Evolutionary conservation across 1,140 invertebrate species (phyloP).

Genomic region (Cecropterus lyciades): DNA sequence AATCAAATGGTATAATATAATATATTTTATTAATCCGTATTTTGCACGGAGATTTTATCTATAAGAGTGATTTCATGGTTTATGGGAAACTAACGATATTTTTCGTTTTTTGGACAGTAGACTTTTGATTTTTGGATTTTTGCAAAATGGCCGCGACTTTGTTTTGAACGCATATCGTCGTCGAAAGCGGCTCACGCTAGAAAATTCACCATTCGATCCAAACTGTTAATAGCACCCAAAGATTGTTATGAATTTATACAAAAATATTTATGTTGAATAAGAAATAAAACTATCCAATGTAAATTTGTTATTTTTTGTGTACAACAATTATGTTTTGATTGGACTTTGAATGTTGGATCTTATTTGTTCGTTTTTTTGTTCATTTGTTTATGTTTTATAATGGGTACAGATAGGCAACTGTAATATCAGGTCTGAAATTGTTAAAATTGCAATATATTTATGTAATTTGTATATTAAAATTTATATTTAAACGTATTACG

Average conservation of each 20-base stretch:
- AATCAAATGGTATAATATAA: too few relatives aligned
- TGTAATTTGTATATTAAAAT: too few relatives aligned
- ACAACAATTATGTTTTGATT: constrained; percentile 49
- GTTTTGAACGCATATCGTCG: too few relatives aligned
- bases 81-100: too few relatives aligned
- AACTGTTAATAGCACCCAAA: constrained; percentile 82
- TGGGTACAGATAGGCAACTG: constrained; percentile 24
- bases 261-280: constrained; percentile 84
- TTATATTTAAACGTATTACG: too few relatives aligned
- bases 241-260: constrained; percentile 84
- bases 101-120: too few relatives aligned
- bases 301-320: constrained; percentile 47
- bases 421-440: neutral
- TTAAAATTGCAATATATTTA: neutral
- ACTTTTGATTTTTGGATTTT: too few relatives aligned
- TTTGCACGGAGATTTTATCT: too few relatives aligned
- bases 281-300: constrained; percentile 80
- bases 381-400: neutral
- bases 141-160: too few relatives aligned
- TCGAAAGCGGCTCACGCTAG: constrained; percentile 9
- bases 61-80: too few relatives aligned
- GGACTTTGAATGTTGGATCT: constrained; percentile 69
- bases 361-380: constrained; percentile 13
- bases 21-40: too few relatives aligned
- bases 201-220: constrained; percentile 56